phyloP scores from a whole-genome alignment of 1,140 invertebrate species.

The Triops longicaudatus region DNA sequence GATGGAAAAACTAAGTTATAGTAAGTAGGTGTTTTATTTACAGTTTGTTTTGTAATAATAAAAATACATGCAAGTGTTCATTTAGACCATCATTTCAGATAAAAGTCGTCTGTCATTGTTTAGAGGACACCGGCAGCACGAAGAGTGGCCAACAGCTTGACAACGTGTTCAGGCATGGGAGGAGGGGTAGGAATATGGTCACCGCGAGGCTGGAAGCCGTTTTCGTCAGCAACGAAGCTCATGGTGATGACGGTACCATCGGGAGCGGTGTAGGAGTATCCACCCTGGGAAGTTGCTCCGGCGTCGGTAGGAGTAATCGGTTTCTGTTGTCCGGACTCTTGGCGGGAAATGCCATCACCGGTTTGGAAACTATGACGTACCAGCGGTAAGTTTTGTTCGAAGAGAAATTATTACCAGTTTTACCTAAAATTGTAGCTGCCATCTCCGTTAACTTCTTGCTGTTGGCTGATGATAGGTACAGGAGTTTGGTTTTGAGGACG shows the following conservation, averaged over 20 bases:
- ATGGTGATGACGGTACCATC: constrained; percentile 55
- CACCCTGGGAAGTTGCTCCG: constrained; percentile 51
- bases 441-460: constrained; percentile 47
- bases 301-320: constrained; percentile 4
- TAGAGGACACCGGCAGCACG: not conserved
- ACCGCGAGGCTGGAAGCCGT: constrained; percentile 68
- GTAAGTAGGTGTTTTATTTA: no score
- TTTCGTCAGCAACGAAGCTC: constrained; percentile 70
- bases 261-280: constrained; percentile 57
- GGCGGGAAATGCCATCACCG: constrained; percentile 56
- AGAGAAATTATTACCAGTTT: not conserved
- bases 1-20: no score
- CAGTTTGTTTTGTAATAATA: no score
- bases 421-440: constrained; percentile 36
- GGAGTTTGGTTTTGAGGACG: constrained; percentile 37
- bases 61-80: no score
- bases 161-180: constrained; percentile 63
- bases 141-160: constrained; percentile 13
- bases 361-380: constrained; percentile 64
- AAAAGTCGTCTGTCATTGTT: not conserved
- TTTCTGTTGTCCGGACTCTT: constrained; percentile 40
- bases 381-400: not conserved
- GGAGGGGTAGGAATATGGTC: constrained; percentile 75
- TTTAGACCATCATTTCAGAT: no score
- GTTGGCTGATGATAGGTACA: constrained; percentile 55